Evolutionary conservation across 2,797 vertebrate genomes (phyloP).

Genomic region (Neomorphus geoffroyi): DNA sequence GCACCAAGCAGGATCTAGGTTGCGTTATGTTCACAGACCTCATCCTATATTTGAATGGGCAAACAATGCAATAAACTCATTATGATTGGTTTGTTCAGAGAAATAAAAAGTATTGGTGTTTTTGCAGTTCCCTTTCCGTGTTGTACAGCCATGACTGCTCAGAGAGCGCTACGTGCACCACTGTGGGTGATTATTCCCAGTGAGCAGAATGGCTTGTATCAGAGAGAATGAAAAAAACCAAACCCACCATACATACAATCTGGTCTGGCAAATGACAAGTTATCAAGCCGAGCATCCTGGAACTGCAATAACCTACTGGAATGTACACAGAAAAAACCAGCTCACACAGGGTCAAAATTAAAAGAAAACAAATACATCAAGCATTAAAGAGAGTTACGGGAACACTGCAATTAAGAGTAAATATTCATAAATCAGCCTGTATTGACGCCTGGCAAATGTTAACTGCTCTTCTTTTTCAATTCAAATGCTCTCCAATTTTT

Average conservation of each 20-base stretch:
- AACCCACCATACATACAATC: background rate
- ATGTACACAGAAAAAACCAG: background rate
- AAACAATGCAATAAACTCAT: conserved; percentile 49
- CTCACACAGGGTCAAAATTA: background rate
- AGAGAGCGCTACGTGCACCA: background rate
- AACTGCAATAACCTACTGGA: background rate
- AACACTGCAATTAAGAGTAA: background rate
- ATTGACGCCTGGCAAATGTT: background rate
- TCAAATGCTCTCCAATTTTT: background rate
- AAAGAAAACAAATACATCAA: background rate
- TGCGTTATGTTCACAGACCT: background rate
- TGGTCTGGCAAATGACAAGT: background rate
- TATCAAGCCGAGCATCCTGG: background rate
- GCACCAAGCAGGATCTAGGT: conserved; percentile 12
- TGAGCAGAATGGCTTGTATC: background rate
- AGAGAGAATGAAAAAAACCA: background rate
- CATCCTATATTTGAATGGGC: conserved; percentile 41
- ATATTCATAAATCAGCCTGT: background rate
- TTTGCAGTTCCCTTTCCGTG: background rate
- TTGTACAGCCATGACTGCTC: background rate
- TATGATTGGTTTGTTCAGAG: conserved; percentile 4
- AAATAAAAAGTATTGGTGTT: background rate
- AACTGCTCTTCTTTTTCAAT: background rate
- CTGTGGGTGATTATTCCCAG: background rate
- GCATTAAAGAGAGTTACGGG: background rate